phyloP scores from a whole-genome alignment of 2,797 vertebrate species.

The Tenualosa thibaudeaui region DNA sequence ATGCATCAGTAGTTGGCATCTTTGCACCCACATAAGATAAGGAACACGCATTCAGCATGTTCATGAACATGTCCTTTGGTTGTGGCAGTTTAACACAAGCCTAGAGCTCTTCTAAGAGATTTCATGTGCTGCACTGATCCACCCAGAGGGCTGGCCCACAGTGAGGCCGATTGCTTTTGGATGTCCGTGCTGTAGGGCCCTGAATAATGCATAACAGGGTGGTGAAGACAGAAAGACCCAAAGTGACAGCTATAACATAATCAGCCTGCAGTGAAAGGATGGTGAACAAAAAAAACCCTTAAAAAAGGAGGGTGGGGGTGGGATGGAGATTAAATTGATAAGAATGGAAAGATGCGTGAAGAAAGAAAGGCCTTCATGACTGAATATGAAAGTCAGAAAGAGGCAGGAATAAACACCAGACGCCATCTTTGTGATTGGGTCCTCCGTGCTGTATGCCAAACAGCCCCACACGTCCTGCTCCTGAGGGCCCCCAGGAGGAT shows the following conservation, averaged over 20 bases:
- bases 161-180: not conserved
- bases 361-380: not conserved
- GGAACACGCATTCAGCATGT: not conserved
- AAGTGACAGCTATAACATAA: not conserved
- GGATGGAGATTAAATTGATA: not conserved
- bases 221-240: not conserved
- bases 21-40: not conserved
- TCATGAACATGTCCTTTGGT: not conserved
- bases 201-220: not conserved
- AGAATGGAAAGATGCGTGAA: not conserved
- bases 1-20: not conserved
- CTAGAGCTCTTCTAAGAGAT: not conserved
- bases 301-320: not conserved
- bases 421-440: not conserved
- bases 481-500: not conserved
- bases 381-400: conserved; percentile 5
- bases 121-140: not conserved
- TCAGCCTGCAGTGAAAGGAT: not conserved
- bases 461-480: not conserved
- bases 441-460: not conserved
- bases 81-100: not conserved
- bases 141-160: not conserved
- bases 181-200: not conserved
- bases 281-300: not conserved
- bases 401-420: not conserved